Conservation (phyloP, 2,888 invertebrate species). For the Leptarthrus brevirostris region DNA sequence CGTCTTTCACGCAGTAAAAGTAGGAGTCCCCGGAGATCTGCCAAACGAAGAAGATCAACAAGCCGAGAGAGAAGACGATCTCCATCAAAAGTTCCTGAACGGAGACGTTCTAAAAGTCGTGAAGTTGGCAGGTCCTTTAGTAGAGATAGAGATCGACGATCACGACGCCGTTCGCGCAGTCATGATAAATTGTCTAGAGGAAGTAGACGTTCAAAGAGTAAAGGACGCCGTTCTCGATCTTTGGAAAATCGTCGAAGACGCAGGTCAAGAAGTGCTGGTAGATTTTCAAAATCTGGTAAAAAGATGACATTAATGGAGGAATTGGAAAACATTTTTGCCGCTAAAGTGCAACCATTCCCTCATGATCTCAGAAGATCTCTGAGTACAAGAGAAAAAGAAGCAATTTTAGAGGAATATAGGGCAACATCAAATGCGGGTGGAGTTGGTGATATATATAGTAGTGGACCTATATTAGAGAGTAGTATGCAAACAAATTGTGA, state of each 20-base stretch:
- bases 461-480: too few relatives aligned
- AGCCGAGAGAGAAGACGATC: not conserved
- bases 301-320: slow-evolving; percentile 44
- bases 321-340: slow-evolving; percentile 42
- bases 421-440: not conserved
- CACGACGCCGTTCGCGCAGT: not conserved
- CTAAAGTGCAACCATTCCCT: slow-evolving; percentile 39
- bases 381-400: not conserved
- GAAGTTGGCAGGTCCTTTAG: not conserved
- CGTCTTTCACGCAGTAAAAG: not conserved
- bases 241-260: not conserved
- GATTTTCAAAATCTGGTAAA: not conserved
- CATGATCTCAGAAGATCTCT: not conserved
- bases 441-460: too few relatives aligned
- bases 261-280: not conserved
- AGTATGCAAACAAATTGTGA: too few relatives aligned
- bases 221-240: not conserved
- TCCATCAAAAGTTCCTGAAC: not conserved
- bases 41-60: not conserved
- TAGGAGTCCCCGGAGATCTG: not conserved
- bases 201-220: not conserved
- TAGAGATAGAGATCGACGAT: not conserved
- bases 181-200: not conserved
- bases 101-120: not conserved
- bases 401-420: not conserved